Evolutionary conservation across 2,113 vertebrate genomes (phyloP), one percentile per base, ranked within the genome.

Genomic region (Lichenostomus cassidix): DNA sequence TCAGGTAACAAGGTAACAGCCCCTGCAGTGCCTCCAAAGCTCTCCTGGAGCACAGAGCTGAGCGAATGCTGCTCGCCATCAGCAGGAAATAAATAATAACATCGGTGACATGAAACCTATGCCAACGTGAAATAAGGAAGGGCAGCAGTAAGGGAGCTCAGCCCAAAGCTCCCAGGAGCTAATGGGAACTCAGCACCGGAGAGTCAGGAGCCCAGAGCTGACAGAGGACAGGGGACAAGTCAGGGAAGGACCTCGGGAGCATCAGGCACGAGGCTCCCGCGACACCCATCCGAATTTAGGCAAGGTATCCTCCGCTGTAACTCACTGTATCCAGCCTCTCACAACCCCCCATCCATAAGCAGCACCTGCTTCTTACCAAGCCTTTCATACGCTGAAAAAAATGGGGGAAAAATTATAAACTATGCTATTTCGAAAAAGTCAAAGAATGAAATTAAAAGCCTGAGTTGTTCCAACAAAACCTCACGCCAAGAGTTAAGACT

Each of bases 1-100:
- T 87, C 74, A 56, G 69, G 83, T 88, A 78, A 67, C 90, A 80
- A 56, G 69, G 83, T 88, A 78, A 67, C 90, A 80, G 69, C 62
- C 58, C 31, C 62, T n/a, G 82, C 39, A 75, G 49, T 3, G 56
- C 83, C 90, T 42, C 69, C 87, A 20, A 56, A 92, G 90, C 86
- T 55, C 83, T 83, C 90, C 68, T 1, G 42, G 4, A 50, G 65
- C 79, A 71, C 68, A 8, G 65, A 58, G 53, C 56, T 52, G 73
- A 94, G 88, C 22, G 9, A 37, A 25, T 0, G 20, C 91, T 35
- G 81, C 91, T 64, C 2, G 20, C 56, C 83, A 37, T 12, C 37
- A 1, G 42, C 77, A n/a, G 60, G 59, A 92, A 55, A 92, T 28
- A 75, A 89, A 89, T 37, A 65, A 11, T 25, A 84, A 87, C 70